Evolutionary conservation across 2,888 invertebrate species (phyloP).

Genomic region (Dermolepida albohirtum): DNA sequence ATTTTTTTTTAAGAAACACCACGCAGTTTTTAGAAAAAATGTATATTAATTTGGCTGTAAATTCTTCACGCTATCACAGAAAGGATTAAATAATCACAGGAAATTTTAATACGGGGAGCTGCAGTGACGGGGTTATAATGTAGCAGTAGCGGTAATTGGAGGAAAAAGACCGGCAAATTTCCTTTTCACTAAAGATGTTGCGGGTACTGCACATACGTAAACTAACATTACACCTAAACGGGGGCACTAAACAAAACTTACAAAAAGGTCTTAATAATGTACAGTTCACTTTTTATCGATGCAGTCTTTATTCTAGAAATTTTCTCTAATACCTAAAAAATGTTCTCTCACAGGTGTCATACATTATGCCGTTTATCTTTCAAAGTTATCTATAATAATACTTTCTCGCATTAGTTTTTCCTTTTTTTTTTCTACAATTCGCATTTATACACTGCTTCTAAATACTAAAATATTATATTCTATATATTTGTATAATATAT

Average conservation of each 20-base stretch:
- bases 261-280: slow-evolving; percentile 43
- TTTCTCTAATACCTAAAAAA: slow-evolving; percentile 62
- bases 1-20: background rate
- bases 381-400: slow-evolving; percentile 21
- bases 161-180: slow-evolving; percentile 1
- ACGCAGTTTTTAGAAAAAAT: slow-evolving; percentile 6
- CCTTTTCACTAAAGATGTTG: slow-evolving; percentile 54
- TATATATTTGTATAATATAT: slow-evolving; percentile 15
- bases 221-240: slow-evolving; percentile 55
- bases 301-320: slow-evolving; percentile 65
- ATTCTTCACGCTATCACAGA: slow-evolving; percentile 53
- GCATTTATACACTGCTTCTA: slow-evolving; percentile 30
- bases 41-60: slow-evolving; percentile 28
- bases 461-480: slow-evolving; percentile 22
- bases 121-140: no score
- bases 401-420: slow-evolving; percentile 21
- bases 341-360: slow-evolving; percentile 43
- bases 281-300: slow-evolving; percentile 60
- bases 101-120: slow-evolving; percentile 7
- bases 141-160: no score
- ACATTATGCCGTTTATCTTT: slow-evolving; percentile 39
- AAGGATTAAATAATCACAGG: slow-evolving; percentile 51
- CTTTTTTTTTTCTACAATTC: slow-evolving; percentile 3
- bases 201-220: slow-evolving; percentile 63
- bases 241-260: slow-evolving; percentile 35